A percentile compares a stretch with the other conserved stretches of the same genome.
Conservation (phyloP, 2,797 vertebrate species). For the Thripadectes ignobilis region DNA sequence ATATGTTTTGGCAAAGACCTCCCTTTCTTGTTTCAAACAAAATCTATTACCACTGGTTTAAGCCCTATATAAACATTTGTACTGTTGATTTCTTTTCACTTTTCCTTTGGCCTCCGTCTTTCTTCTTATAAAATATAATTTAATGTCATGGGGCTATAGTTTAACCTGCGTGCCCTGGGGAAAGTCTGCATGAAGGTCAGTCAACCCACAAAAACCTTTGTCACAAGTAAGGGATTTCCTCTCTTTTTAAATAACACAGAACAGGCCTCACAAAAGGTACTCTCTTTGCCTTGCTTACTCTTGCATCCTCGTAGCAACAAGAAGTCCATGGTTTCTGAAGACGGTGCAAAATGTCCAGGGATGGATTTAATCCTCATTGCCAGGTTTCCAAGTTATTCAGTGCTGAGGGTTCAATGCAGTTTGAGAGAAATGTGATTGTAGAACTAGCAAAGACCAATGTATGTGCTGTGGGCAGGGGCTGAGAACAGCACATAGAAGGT, state of each 20-base stretch:
- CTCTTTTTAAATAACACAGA: conserved; percentile 55
- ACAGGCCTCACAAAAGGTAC: conserved; percentile 7
- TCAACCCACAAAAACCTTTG: neutral
- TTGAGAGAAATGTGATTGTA: neutral
- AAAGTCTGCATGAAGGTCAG: neutral
- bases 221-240: neutral
- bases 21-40: conserved; percentile 46
- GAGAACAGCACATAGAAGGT: neutral
- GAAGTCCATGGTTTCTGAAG: conserved; percentile 9
- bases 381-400: neutral
- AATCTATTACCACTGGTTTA: neutral
- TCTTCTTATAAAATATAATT: conserved; percentile 48
- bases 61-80: conserved; percentile 6
- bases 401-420: neutral
- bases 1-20: conserved; percentile 61
- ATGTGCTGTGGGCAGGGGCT: neutral
- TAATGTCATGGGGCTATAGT: neutral
- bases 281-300: neutral
- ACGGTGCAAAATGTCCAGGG: neutral
- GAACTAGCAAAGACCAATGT: neutral
- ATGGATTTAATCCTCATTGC: neutral
- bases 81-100: neutral
- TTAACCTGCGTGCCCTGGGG: neutral
- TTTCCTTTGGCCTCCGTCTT: conserved; percentile 7
- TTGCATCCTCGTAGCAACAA: neutral